Conservation (phyloP, 2,888 invertebrate genomes). For the Himalopsyche kuldschensis region DNA sequence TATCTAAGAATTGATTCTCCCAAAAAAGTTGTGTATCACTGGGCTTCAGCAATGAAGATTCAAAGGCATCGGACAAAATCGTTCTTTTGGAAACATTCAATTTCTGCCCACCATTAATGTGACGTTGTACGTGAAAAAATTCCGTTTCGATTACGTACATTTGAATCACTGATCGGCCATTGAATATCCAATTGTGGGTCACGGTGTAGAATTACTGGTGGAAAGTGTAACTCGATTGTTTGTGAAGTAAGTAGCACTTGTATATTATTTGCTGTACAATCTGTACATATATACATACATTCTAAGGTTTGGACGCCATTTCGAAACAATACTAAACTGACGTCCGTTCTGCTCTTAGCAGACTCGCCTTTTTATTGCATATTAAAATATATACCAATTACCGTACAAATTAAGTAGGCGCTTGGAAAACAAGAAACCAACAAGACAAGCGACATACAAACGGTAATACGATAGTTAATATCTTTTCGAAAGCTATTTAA, state of each 20-base stretch:
- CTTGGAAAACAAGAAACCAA: not conserved
- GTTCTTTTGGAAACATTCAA: too few relatives aligned
- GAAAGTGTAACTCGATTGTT: not conserved
- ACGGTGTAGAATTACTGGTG: not conserved
- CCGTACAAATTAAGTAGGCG: not conserved
- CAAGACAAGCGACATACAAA: not conserved
- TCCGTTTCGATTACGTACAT: not conserved
- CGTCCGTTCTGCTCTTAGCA: not conserved
- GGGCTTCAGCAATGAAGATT: too few relatives aligned
- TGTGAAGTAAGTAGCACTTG: not conserved
- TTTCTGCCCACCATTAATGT: too few relatives aligned
- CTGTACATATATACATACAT: too few relatives aligned
- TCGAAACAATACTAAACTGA: not conserved
- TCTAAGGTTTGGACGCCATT: not conserved
- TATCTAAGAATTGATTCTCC: too few relatives aligned
- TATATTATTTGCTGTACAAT: not conserved
- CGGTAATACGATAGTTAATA: too few relatives aligned
- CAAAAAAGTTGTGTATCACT: too few relatives aligned
- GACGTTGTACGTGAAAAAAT: not conserved
- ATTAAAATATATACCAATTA: not conserved
- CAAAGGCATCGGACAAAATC: too few relatives aligned
- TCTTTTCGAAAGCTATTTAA: too few relatives aligned
- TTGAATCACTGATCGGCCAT: not conserved
- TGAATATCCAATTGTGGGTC: not conserved
- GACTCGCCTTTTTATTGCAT: not conserved